Conservation (phyloP, 2,797 vertebrate species). For the Simalia tracyae region DNA sequence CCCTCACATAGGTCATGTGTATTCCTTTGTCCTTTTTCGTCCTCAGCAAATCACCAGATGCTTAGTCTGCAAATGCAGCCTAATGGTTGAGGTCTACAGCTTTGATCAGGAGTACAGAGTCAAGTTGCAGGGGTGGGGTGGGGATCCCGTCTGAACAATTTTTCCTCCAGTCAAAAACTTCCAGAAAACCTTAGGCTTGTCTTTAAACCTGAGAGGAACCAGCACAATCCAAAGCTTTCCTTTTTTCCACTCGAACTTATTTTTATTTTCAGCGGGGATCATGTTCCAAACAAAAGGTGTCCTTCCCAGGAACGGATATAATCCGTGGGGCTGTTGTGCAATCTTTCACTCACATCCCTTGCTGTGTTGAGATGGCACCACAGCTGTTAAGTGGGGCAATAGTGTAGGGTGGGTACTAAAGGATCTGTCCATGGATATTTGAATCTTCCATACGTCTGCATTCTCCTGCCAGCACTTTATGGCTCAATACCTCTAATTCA, state of each 20-base stretch:
- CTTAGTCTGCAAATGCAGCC: neutral
- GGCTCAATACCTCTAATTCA: neutral
- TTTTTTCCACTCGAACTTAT: neutral
- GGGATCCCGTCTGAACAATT: neutral
- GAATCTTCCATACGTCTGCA: neutral
- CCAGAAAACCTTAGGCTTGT: neutral
- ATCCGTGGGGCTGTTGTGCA: neutral
- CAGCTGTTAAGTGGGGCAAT: neutral
- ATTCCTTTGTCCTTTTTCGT: neutral
- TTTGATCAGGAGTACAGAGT: neutral
- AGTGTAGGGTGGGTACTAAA: neutral
- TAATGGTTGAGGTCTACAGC: neutral
- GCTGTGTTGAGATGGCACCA: neutral
- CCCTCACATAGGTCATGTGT: neutral
- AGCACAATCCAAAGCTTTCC: neutral
- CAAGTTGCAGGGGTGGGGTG: neutral
- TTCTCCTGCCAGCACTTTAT: neutral
- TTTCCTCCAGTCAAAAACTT: neutral
- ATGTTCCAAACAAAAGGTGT: neutral
- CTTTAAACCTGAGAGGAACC: neutral
- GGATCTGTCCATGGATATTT: neutral
- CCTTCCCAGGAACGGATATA: neutral
- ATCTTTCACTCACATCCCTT: neutral
- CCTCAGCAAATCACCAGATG: neutral
- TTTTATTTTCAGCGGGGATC: neutral